Conservation (phyloP, 1,140 invertebrate genomes). For the Sweltsa coloradensis region DNA sequence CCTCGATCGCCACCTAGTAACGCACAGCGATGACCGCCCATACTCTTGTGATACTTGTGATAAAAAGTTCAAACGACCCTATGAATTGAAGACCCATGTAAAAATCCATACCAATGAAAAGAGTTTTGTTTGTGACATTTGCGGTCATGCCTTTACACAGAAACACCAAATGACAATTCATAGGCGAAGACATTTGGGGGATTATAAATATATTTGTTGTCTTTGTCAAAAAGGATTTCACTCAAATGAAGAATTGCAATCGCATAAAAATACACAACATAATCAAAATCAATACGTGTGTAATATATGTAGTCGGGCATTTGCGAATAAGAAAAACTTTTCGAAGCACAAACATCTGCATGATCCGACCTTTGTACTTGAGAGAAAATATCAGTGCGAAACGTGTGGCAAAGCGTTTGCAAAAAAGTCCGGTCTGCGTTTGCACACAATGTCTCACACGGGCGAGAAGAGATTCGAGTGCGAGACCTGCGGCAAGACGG, state of each 20-base stretch:
- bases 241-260: conserved; percentile 42
- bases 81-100: conserved; percentile 30
- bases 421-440: conserved; percentile 29
- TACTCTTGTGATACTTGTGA: conserved; percentile 26
- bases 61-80: conserved; percentile 32
- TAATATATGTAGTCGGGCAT: conserved; percentile 29
- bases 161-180: conserved; percentile 28
- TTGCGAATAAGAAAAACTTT: conserved; percentile 28
- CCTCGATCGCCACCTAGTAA: conserved; percentile 48
- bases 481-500: conserved; percentile 3
- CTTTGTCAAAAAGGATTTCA: conserved; percentile 33
- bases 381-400: conserved; percentile 38
- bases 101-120: conserved; percentile 27
- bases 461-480: conserved; percentile 20
- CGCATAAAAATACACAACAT: conserved; percentile 62
- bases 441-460: conserved; percentile 21
- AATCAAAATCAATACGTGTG: conserved; percentile 33
- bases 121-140: conserved; percentile 30
- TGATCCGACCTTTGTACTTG: no score
- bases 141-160: conserved; percentile 29
- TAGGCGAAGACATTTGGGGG: conserved; percentile 28
- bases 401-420: conserved; percentile 37
- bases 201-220: conserved; percentile 28
- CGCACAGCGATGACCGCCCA: conserved; percentile 27
- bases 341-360: conserved; percentile 4